phyloP scores from a whole-genome alignment of 2,888 invertebrate genomes.

The Lymantria monacha region DNA sequence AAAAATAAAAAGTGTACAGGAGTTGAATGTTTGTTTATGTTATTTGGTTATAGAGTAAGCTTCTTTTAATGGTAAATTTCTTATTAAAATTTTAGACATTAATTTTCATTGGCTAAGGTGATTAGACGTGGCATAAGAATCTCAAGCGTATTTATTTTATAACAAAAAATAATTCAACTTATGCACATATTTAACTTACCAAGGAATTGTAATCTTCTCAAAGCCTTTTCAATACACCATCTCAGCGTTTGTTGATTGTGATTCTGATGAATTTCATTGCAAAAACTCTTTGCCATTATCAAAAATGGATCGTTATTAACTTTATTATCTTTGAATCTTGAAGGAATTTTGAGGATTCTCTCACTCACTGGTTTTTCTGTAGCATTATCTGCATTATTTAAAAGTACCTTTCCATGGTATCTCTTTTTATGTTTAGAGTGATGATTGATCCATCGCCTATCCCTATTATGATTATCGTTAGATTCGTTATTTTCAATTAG shows the following conservation, averaged over 20 bases:
- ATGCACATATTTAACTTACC: slow-evolving; percentile 45
- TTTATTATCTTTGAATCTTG: not conserved
- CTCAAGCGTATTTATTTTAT: too few relatives aligned
- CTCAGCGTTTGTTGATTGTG: slow-evolving; percentile 45
- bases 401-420: slow-evolving; percentile 24
- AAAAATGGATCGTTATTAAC: slow-evolving; percentile 40
- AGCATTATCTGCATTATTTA: slow-evolving; percentile 6
- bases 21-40: too few relatives aligned
- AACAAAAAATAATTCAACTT: too few relatives aligned
- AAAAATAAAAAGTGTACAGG: not conserved
- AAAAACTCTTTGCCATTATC: slow-evolving; percentile 63
- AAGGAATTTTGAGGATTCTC: not conserved
- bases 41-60: too few relatives aligned
- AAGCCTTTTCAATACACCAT: slow-evolving; percentile 69
- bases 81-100: too few relatives aligned
- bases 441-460: slow-evolving; percentile 62
- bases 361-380: slow-evolving; percentile 5
- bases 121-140: too few relatives aligned
- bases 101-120: too few relatives aligned
- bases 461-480: slow-evolving; percentile 30
- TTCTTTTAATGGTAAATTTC: too few relatives aligned
- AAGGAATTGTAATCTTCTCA: slow-evolving; percentile 56
- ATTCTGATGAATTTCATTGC: slow-evolving; percentile 62
- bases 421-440: slow-evolving; percentile 35
- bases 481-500: slow-evolving; percentile 35